A percentile compares a stretch with the other conserved stretches of the same genome.
Evolutionary conservation across 2,888 invertebrate species (phyloP).

Genomic region (Thecocarcelia acutangulata): DNA sequence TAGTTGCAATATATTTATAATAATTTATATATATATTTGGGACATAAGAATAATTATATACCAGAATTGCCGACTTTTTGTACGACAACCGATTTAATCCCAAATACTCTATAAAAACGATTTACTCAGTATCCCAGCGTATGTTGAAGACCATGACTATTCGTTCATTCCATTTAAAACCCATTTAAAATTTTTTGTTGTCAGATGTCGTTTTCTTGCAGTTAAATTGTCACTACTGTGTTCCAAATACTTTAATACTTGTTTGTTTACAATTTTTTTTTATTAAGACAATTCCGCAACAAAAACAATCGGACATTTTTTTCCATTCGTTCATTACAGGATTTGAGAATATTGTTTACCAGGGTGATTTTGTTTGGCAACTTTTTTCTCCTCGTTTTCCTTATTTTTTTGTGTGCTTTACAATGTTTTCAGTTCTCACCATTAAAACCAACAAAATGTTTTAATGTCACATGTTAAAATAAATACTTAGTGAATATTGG

Average conservation of each 20-base stretch:
- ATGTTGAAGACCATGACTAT: neutral
- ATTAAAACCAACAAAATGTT: slow-evolving; percentile 17
- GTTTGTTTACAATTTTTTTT: no score
- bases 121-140: no score
- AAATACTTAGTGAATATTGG: slow-evolving; percentile 47
- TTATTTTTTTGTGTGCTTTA: neutral
- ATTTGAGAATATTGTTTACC: slow-evolving; percentile 29
- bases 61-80: no score
- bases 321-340: neutral
- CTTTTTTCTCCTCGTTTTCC: neutral
- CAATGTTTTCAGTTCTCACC: slow-evolving; percentile 7
- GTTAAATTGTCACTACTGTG: slow-evolving; percentile 61
- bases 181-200: slow-evolving; percentile 57
- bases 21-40: no score
- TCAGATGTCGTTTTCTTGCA: slow-evolving; percentile 44
- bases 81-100: no score
- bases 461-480: slow-evolving; percentile 37
- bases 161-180: slow-evolving; percentile 47
- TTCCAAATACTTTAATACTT: slow-evolving; percentile 27
- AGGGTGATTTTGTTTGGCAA: neutral
- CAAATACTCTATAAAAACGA: no score
- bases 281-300: no score
- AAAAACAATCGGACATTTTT: slow-evolving; percentile 16
- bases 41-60: no score
- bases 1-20: no score